phyloP scores from a whole-genome alignment of 2,113 vertebrate species.

The Sialia sialis region DNA sequence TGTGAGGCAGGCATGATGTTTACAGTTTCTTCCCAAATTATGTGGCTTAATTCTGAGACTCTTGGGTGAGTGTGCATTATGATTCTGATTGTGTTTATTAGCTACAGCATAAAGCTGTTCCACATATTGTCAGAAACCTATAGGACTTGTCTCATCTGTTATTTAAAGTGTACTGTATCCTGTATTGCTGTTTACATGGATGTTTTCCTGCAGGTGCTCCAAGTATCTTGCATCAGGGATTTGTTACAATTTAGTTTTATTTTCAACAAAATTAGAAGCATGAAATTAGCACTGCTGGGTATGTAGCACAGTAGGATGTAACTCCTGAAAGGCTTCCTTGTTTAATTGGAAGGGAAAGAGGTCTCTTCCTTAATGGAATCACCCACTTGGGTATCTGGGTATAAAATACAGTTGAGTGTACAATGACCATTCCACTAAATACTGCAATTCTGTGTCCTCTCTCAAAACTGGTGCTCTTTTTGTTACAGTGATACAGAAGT shows the following conservation, averaged over 20 bases:
- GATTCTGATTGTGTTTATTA: conserved; percentile 48
- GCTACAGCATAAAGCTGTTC: conserved; percentile 51
- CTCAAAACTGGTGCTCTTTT: conserved; percentile 59
- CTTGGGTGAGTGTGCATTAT: conserved; percentile 52
- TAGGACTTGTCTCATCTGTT: conserved; percentile 53
- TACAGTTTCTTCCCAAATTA: conserved; percentile 22
- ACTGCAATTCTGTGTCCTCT: not conserved
- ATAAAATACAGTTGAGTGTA: not conserved
- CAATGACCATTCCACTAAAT: not conserved
- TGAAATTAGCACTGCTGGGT: conserved; percentile 35
- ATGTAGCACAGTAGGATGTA: conserved; percentile 32
- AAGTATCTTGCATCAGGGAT: conserved; percentile 76
- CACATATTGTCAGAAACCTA: conserved; percentile 40
- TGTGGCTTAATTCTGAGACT: conserved; percentile 42
- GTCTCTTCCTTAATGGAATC: not conserved
- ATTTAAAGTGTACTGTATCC: conserved; percentile 72
- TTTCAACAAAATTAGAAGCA: conserved; percentile 58
- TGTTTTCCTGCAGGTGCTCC: conserved; percentile 65
- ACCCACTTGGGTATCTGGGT: not conserved
- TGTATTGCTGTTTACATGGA: conserved; percentile 74
- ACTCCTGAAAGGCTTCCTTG: conserved; percentile 8
- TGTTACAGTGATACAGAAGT: conserved; percentile 36
- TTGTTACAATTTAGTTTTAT: conserved; percentile 65
- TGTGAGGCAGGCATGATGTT: conserved; percentile 49
- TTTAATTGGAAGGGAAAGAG: not conserved